Base-by-base conservation (phyloP, 1,140 invertebrate genomes). In the Teleogryllus occipitalis region DNA sequence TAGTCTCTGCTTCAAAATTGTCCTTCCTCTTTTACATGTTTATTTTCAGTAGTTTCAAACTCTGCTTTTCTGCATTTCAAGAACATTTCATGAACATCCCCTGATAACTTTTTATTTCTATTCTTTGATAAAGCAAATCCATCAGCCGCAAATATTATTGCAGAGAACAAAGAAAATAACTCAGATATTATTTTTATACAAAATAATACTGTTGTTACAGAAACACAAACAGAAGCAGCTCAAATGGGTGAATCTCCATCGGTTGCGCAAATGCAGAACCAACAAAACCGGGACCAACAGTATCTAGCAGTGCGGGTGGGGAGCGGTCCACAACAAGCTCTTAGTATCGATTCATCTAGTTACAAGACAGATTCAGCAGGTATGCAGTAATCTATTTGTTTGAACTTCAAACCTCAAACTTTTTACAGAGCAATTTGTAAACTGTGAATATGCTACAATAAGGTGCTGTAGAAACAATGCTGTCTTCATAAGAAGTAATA, bases 241-340 rank as follows among this genome's bases (percentile, higher is more conserved):
- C 82, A 81, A 2, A 87, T 90, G 27, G 90, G 89, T 2, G 91
- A 93, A 83, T 92, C 92, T 0, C 91, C 92, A 1, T 92, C 92
- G 0, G 89, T 93, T 76, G 91, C 92, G 48, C 92, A 93, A 84
- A 87, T 93, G 79, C 92, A 93, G 84, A 93, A 93, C 85, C 93
- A 93, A 84, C 91, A 91, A 81, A 93, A 92, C 84, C 87, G 92
- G 65, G 92, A 93, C 85, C 91, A 93, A 82, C 92, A 93, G 84
- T 93, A 93, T 85, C 83, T 92, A 78, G 91, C 90, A 5, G 89
- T 91, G 49, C 85, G 81, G 77, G 90, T 81, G 86, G 89, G 77
- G 85, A 88, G 81, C 27, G 82, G 82, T 81, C 81, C 81, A 10
- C 83, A 84, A 14, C 82, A 82, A 78, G 80, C 82, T 0, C 81